Conservation (phyloP, 2,113 vertebrate species). For the Ceyx cyanopectus region DNA sequence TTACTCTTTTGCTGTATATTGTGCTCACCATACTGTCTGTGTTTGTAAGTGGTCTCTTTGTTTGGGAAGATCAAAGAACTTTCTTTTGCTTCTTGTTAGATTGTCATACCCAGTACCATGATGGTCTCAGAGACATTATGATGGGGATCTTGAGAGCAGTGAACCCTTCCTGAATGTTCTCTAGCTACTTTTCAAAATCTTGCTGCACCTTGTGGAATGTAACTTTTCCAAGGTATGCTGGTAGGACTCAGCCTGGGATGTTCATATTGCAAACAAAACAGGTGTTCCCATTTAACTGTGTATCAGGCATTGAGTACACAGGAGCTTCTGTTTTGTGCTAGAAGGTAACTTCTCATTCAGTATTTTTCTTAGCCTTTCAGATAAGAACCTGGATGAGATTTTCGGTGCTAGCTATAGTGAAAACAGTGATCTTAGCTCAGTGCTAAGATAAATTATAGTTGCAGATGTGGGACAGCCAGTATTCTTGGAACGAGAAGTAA, state of each 20-base stretch:
- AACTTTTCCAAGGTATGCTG: not conserved
- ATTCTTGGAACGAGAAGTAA: not conserved
- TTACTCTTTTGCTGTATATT: not conserved
- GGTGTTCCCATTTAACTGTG: not conserved
- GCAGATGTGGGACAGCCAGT: not conserved
- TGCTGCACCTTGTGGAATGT: not conserved
- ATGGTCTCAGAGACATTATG: not conserved
- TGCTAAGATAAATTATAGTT: not conserved
- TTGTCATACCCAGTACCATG: accelerated
- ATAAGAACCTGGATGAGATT: not conserved
- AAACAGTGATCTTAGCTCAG: not conserved
- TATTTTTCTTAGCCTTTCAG: not conserved
- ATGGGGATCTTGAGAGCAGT: not conserved
- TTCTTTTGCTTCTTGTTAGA: not conserved
- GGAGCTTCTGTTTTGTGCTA: not conserved
- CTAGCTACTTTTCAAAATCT: not conserved
- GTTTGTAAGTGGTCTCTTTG: not conserved
- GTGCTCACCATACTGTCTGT: not conserved
- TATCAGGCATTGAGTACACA: not conserved
- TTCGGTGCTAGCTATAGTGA: not conserved
- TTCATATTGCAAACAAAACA: not conserved
- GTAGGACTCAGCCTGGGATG: not conserved
- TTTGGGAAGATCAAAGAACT: not conserved
- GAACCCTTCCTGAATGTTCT: not conserved
- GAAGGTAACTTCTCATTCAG: not conserved